phyloP scores from a whole-genome alignment of 2,113 vertebrate species.

The Hydropotes inermis region DNA sequence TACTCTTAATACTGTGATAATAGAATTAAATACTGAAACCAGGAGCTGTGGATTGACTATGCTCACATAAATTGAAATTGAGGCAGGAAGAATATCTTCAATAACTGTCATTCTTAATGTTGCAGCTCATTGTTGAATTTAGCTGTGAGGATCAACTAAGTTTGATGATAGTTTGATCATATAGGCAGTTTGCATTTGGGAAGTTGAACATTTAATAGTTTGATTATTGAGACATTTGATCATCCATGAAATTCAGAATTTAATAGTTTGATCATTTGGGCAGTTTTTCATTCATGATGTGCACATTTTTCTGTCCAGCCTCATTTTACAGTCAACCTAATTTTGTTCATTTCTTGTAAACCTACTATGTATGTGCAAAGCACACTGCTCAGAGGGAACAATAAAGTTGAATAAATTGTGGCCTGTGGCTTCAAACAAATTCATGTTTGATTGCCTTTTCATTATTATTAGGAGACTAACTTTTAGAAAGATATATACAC shows the following conservation, averaged over 20 bases:
- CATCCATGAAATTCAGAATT: background rate
- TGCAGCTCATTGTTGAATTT: background rate
- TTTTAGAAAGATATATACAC: background rate
- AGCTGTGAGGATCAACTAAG: background rate
- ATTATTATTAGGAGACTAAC: background rate
- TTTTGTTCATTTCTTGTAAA: background rate
- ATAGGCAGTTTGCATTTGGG: background rate
- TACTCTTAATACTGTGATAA: background rate
- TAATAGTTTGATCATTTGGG: background rate
- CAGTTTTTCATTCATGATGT: background rate
- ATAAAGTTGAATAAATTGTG: background rate
- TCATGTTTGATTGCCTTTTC: constrained; percentile 23
- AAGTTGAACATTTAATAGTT: background rate
- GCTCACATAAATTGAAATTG: background rate
- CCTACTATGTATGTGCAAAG: background rate
- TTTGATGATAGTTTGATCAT: background rate
- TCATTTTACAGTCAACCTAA: background rate
- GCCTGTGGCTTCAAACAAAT: background rate
- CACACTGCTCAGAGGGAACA: background rate
- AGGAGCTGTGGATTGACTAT: background rate
- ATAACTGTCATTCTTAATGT: background rate
- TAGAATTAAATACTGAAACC: background rate
- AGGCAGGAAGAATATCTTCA: constrained; percentile 10
- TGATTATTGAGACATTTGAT: background rate
- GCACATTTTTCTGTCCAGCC: background rate